Base-by-base conservation (phyloP, 2,888 invertebrate species). In the Pseudanteris insignis region DNA sequence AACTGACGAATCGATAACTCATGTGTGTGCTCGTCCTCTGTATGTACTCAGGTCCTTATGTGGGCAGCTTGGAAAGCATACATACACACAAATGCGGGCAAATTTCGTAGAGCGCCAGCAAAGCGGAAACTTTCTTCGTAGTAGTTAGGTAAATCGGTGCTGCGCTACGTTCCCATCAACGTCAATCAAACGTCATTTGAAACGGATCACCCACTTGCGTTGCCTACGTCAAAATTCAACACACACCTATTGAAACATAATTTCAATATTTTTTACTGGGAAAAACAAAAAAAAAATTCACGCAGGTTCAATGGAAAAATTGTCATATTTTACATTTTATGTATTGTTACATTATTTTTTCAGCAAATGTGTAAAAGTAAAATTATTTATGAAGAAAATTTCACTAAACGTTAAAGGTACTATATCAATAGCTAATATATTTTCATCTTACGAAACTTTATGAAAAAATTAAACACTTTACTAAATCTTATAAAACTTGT, bases 81-180 rank as follows among this genome's bases (percentile, higher is more conserved):
- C n/a, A n/a, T 25, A 60, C 40, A 43, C 13, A 48, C 60, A 59
- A 64, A 67, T 66, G 67, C 67, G 66, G 67, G 65, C 67, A 64
- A 71, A 72, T 74, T 72, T 72, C 72, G 70, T 66, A 63, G 68
- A 66, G 65, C 68, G 71, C 66, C 70, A 68, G 53, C 65, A 67
- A 71, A 69, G 67, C 64, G 67, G 66, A 66, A 65, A 62, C 63
- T 68, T 63, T 62, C 65, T 65, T 65, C 65, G 59, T 60, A 51
- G 62, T 62, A 58, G 63, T 58, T 58, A 63, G 63, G 63, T 63
- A 58, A 63, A 63, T 63, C 58, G 58, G 58, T 37, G 54, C 63
- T 53, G 50, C 58, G 40, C 55, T 51, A 33, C 50, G 63, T 46
- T 50, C 46, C 63, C 55, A 63, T 63, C 63, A 59, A 63, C 59